These are phyloP conservation scores for Argyresthia albistria DNA, from an alignment of 2,888 invertebrate genomes.

Conservation along the genomic window DNA sequence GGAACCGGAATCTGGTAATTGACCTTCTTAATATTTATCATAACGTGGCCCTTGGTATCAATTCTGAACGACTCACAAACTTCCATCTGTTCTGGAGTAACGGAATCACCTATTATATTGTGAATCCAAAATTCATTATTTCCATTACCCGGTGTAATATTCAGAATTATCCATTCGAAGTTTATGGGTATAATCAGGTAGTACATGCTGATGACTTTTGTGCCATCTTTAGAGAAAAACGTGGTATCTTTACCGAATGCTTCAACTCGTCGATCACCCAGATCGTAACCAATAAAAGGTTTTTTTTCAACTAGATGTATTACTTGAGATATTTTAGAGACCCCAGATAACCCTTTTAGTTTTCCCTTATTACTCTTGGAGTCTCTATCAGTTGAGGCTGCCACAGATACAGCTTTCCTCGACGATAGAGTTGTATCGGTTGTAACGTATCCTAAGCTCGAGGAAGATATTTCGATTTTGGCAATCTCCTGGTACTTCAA, in stretches of 20 bases:
- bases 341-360: not conserved
- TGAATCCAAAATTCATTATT: constrained; percentile 52
- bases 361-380: not conserved
- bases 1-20: constrained; percentile 17
- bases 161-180: constrained; percentile 41
- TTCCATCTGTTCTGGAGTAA: constrained; percentile 24
- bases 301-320: constrained; percentile 9
- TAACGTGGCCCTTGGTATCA: constrained; percentile 38
- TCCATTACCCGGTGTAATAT: constrained; percentile 38
- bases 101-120: constrained; percentile 34
- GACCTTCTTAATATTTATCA: constrained; percentile 41
- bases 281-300: constrained; percentile 48
- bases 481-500: constrained; percentile 39
- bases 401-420: too few species aligned
- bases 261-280: constrained; percentile 54
- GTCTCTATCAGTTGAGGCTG: not conserved
- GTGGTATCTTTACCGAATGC: constrained; percentile 50
- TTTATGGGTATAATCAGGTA: constrained; percentile 48
- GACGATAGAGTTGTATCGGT: not conserved
- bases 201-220: constrained; percentile 36
- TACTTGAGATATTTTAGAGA: not conserved
- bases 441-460: not conserved
- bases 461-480: constrained; percentile 6
- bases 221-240: constrained; percentile 55
- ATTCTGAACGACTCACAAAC: constrained; percentile 50